Evolutionary conservation across 1,140 invertebrate species (phyloP).

Genomic region (Drosophila nebulosa): DNA sequence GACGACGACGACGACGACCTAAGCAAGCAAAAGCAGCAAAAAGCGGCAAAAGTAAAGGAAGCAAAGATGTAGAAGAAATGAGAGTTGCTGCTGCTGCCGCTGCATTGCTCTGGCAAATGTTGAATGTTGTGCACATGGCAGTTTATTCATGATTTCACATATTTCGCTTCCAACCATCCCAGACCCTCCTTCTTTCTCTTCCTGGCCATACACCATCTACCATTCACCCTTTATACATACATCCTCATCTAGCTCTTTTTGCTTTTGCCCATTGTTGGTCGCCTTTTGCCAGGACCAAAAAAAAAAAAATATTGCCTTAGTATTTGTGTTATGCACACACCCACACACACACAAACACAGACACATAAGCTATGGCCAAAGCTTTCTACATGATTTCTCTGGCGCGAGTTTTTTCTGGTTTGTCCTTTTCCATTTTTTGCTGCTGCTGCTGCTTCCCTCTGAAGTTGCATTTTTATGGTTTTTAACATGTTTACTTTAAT

Average conservation of each 20-base stretch:
- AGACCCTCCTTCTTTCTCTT: too few species aligned
- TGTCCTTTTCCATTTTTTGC: constrained; percentile 39
- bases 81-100: constrained; percentile 15
- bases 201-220: constrained; percentile 1
- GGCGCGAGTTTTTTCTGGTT: constrained; percentile 36
- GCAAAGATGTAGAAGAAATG: constrained; percentile 1
- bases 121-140: constrained; percentile 77
- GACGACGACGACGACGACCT: not conserved
- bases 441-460: constrained; percentile 17
- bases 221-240: constrained; percentile 14
- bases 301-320: constrained; percentile 18
- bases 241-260: constrained; percentile 2
- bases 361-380: constrained; percentile 24
- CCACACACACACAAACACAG: constrained; percentile 13
- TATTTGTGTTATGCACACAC: constrained; percentile 26
- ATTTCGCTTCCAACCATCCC: constrained; percentile 37
- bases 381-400: constrained; percentile 64
- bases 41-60: not conserved
- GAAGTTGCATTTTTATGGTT: constrained; percentile 71
- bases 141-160: constrained; percentile 80
- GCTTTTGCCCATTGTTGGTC: constrained; percentile 42
- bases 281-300: constrained; percentile 34
- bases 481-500: constrained; percentile 78
- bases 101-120: constrained; percentile 28
- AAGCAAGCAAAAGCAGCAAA: constrained; percentile 17